Percentiles rank a stretch among this genome's conserved stretches.
Evolutionary conservation across 2,113 vertebrate species (phyloP).

Genomic region (Triplophysa rosa): DNA sequence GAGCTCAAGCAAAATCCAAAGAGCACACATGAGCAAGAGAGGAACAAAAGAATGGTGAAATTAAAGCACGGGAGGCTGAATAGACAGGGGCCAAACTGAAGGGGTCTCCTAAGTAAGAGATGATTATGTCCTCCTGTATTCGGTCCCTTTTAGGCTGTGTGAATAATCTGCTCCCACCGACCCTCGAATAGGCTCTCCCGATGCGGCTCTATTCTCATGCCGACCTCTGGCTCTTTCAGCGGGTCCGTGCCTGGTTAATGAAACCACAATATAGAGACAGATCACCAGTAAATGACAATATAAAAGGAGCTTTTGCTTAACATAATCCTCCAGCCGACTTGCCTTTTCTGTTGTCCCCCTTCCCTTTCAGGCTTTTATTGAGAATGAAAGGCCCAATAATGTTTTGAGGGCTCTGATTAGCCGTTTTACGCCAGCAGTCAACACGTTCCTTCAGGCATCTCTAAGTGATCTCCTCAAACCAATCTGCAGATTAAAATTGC

Average conservation of each 20-base stretch:
- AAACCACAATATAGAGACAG: constrained; percentile 57
- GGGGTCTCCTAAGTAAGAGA: constrained; percentile 54
- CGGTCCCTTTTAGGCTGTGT: constrained; percentile 58
- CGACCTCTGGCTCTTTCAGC: constrained; percentile 41
- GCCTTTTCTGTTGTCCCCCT: constrained; percentile 55
- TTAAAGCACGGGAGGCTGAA: constrained; percentile 65
- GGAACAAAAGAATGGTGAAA: constrained; percentile 57
- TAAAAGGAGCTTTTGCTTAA: constrained; percentile 60
- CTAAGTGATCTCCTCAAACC: constrained; percentile 57
- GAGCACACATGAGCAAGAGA: constrained; percentile 54
- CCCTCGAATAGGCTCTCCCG: constrained; percentile 43
- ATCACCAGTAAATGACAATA: constrained; percentile 59
- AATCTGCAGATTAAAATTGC: constrained; percentile 58
- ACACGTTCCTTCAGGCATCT: constrained; percentile 56
- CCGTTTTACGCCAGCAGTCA: constrained; percentile 54
- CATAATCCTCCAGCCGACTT: constrained; percentile 54
- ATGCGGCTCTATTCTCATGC: constrained; percentile 40
- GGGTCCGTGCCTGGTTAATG: constrained; percentile 54
- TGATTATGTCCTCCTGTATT: constrained; percentile 60
- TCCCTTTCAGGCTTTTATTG: constrained; percentile 45
- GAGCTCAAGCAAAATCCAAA: constrained; percentile 62
- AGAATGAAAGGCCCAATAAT: constrained; percentile 53
- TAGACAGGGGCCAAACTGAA: constrained; percentile 47
- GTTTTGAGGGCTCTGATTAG: constrained; percentile 53
- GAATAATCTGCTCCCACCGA: constrained; percentile 60